Conservation (phyloP, 2,888 invertebrate species). For the Dynastes tityus region DNA sequence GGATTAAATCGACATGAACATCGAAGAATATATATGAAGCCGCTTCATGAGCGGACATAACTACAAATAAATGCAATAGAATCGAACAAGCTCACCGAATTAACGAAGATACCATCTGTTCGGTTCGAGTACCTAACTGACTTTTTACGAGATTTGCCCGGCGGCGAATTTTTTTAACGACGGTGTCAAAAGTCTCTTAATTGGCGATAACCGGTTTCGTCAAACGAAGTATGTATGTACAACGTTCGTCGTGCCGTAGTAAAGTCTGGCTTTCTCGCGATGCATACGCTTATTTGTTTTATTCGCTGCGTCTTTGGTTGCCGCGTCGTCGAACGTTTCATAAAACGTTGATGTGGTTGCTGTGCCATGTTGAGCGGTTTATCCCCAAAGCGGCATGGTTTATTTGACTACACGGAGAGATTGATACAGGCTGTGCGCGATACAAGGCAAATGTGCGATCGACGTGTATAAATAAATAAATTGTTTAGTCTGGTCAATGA, state of each 20-base stretch:
- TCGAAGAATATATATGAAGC: not conserved
- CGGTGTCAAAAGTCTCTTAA: constrained; percentile 38
- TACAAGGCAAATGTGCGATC: constrained; percentile 35
- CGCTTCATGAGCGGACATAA: not conserved
- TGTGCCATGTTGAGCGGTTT: not conserved
- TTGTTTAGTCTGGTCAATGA: constrained; percentile 44
- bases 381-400: constrained; percentile 4
- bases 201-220: constrained; percentile 34
- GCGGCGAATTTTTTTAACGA: constrained; percentile 22
- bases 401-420: constrained; percentile 20
- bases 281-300: too few species aligned
- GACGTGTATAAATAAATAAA: constrained; percentile 22
- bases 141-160: constrained; percentile 4
- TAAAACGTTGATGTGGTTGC: not conserved
- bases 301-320: not conserved
- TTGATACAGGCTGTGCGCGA: constrained; percentile 36
- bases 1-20: not conserved
- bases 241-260: not conserved
- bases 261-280: too few species aligned
- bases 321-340: not conserved
- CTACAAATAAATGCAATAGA: not conserved
- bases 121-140: not conserved
- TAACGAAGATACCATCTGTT: constrained; percentile 1
- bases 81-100: constrained; percentile 57
- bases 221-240: constrained; percentile 7